Percentiles rank a stretch among this genome's conserved stretches.
Evolutionary conservation across 53 echinoderm and acorn worm genomes (phyloP).

Genomic region (Astropecten irregularis): DNA sequence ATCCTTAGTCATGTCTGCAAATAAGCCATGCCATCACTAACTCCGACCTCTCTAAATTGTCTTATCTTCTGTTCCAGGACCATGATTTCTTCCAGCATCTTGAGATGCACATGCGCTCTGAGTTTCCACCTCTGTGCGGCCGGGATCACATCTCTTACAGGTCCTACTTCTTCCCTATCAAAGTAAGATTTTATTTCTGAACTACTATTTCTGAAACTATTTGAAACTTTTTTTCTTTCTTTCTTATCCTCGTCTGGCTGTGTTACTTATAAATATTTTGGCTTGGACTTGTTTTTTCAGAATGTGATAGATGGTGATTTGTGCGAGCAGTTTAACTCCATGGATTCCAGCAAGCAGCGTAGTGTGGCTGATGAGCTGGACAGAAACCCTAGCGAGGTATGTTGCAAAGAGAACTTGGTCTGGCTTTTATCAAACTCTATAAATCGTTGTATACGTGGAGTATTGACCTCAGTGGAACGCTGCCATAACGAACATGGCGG

Average conservation of each 20-base stretch:
- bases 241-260: neutral
- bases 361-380: conserved; percentile 97
- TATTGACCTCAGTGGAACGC: too few species aligned
- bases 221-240: neutral
- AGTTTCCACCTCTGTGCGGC: conserved; percentile 95
- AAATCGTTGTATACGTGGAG: too few species aligned
- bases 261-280: too few species aligned
- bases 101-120: conserved; percentile 99
- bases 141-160: conserved; percentile 98
- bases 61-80: conserved; percentile 64
- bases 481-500: neutral
- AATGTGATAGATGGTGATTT: conserved; percentile 99
- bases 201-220: neutral
- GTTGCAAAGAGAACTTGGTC: neutral
- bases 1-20: too few species aligned
- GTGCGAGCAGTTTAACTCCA: conserved; percentile 99
- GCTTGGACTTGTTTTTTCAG: too few species aligned
- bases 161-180: conserved; percentile 97
- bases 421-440: too few species aligned
- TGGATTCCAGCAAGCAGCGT: conserved; percentile 88
- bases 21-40: too few species aligned
- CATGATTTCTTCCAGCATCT: conserved; percentile 99
- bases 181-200: conserved; percentile 56
- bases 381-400: conserved; percentile 96
- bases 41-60: neutral